Base-by-base conservation (phyloP, 2,888 invertebrate species). In the Galerucella calmariensis region DNA sequence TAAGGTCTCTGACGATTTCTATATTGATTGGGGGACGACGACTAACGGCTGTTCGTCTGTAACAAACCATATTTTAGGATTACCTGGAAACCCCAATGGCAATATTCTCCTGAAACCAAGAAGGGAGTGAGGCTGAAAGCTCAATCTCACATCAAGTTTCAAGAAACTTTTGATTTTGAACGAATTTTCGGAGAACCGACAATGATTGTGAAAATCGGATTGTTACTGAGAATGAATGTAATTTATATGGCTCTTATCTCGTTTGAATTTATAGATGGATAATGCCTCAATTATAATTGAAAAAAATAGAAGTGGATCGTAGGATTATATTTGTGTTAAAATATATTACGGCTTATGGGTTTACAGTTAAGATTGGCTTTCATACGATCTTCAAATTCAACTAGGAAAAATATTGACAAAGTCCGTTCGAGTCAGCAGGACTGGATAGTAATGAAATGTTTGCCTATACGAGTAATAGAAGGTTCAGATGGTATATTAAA, bases 11-110 rank as follows among this genome's bases (percentile, higher is more conserved):
- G 24, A 62, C 41, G n/a, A 78, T 77, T 77, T 75, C 79, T 76
- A 69, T 79, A 80, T 77, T 78, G 81, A 81, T 81, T 79, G 79
- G 75, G 79, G 78, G 75, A 75, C 66, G 72, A 63, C 73, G 72
- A 65, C 71, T 66, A 66, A 67, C 73, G 73, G 76, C 73, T 72
- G 65, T 69, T 77, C 69, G 62, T 70, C 69, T 62, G 63, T 68
- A 71, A 73, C 70, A 24, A 67, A 74, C 73, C 69, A 75, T 77
- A 77, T 74, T 76, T 77, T 67, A 76, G 78, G 74, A 74, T 78
- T 75, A 77, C 71, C 77, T 75, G 63, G 44, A 61, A 73, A 61
- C 59, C 66, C 59, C 53, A 35, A 41, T 20, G 65, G 71, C 71
- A 67, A 72, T 72, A 72, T 59, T 72, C 59, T 20, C 41, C n/a